Evolutionary conservation across 2,888 invertebrate species (phyloP).

Genomic region (Caradrina clavipalpis): DNA sequence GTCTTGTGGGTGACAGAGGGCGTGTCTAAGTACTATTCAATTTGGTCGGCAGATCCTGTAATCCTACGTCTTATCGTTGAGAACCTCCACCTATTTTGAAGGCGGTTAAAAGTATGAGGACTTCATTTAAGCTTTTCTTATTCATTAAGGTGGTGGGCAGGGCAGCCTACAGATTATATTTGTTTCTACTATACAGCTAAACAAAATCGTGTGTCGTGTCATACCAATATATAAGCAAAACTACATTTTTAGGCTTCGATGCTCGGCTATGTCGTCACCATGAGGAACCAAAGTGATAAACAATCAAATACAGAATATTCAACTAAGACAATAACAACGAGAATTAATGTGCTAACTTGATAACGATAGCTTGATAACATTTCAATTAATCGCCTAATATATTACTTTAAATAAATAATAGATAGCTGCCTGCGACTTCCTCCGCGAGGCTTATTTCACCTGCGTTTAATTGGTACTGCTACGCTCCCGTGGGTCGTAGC

Average conservation of each 20-base stretch:
- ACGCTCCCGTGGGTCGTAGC: no score
- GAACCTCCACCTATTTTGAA: no score
- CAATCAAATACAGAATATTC: conserved; percentile 11
- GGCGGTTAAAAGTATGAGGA: not conserved
- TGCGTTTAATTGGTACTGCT: no score
- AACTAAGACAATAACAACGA: conserved; percentile 30
- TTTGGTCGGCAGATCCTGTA: not conserved
- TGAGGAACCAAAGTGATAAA: conserved; percentile 26
- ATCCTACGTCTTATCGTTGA: not conserved
- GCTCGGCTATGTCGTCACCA: not conserved
- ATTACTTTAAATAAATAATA: not conserved
- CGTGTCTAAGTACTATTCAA: not conserved
- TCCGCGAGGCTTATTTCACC: no score
- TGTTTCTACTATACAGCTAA: no score
- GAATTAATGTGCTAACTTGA: conserved; percentile 31
- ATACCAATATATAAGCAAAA: not conserved
- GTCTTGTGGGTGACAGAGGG: conserved; percentile 12
- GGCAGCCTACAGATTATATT: not conserved
- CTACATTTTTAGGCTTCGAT: not conserved
- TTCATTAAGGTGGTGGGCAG: not conserved
- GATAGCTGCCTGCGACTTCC: no score
- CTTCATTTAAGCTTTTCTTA: no score
- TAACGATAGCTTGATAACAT: conserved; percentile 37
- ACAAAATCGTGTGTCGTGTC: no score
- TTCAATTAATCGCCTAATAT: not conserved